Conservation (phyloP, 2,888 invertebrate genomes). For the Leucophora obtusa region DNA sequence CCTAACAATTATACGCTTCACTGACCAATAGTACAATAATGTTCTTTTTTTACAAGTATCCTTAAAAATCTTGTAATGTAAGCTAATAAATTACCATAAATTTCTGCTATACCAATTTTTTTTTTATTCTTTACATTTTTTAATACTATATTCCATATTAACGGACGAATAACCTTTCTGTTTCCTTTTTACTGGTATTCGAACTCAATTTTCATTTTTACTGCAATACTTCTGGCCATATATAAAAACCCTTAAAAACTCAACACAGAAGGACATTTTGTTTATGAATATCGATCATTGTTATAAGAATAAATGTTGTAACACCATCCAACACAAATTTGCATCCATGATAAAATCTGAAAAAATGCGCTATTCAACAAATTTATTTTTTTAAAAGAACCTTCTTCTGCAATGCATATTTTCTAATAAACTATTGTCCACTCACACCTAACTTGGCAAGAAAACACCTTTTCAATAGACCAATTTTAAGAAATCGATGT, state of each 20-base stretch:
- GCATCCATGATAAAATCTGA: too few species aligned
- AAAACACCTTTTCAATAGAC: too few species aligned
- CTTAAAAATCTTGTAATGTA: slow-evolving; percentile 11
- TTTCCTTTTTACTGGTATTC: slow-evolving; percentile 16
- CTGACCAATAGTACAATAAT: background rate
- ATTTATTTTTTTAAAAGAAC: too few species aligned
- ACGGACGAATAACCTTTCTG: slow-evolving; percentile 46
- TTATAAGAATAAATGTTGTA: slow-evolving; percentile 26
- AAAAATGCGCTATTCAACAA: too few species aligned
- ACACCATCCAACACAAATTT: too few species aligned
- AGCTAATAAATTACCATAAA: slow-evolving; percentile 40
- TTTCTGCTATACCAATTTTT: slow-evolving; percentile 13
- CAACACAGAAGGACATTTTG: slow-evolving; percentile 34
- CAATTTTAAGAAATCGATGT: too few species aligned
- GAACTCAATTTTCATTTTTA: slow-evolving; percentile 31
- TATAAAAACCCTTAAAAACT: slow-evolving; percentile 17
- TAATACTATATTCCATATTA: slow-evolving; percentile 27
- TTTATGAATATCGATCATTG: slow-evolving; percentile 31
- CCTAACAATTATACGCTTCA: slow-evolving; percentile 24
- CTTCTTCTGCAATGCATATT: too few species aligned
- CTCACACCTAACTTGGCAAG: too few species aligned
- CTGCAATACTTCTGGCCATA: slow-evolving; percentile 1
- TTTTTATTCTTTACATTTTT: slow-evolving; percentile 14
- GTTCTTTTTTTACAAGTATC: background rate
- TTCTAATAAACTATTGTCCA: too few species aligned